Evolutionary conservation across 2,113 vertebrate genomes (phyloP), one percentile per base, ranked within the genome.

Genomic region (Corydoras maculifer): DNA sequence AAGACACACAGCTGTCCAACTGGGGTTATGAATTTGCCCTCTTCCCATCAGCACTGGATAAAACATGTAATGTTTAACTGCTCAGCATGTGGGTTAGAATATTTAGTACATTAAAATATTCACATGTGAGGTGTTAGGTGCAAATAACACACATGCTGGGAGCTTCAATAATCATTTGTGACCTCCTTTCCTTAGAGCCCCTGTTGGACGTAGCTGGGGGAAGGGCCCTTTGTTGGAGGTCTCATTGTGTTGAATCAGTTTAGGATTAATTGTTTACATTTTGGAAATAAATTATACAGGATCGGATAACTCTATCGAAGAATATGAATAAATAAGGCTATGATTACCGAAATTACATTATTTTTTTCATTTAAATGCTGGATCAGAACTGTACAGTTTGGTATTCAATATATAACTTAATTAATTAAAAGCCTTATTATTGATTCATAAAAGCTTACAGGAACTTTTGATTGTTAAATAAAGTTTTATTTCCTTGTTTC

Each of bases 151-250:
- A 60, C 14, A 55, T 78, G 80, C 8, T 78, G 29, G 2, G 64
- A 75, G 71, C 83, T 84, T 82, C 73, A 71, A 68, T 80, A 72
- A 58, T 57, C 66, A 73, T 54, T 72, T 35, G 49, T 35, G 14
- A 11, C 53, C 59, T 67, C 66, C 29, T 62, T 15, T 29, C 8
- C 3, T 9, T 5, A n/a, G 11, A 70, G 12, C 13, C 4, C 14
- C 10, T 65, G 2, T 53, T 30, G 72, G 48, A 35, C 14, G 43
- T 13, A 9, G 11, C 12, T 54, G 55, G 31, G 3, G 53, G 35
- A 25, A 14, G 25, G 74, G 51, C 50, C 30, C 58, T 49, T 29
- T 25, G 25, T 25, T 25, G 43, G 29, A 54, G 10, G 14, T 7
- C 11, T 6, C 18, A 29, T 18, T 55, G 35, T 4, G 2, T 43